A percentile compares a stretch with the other conserved stretches of the same genome.
Conservation (phyloP, 2,888 invertebrate species). For the Odontocolon sp. region DNA sequence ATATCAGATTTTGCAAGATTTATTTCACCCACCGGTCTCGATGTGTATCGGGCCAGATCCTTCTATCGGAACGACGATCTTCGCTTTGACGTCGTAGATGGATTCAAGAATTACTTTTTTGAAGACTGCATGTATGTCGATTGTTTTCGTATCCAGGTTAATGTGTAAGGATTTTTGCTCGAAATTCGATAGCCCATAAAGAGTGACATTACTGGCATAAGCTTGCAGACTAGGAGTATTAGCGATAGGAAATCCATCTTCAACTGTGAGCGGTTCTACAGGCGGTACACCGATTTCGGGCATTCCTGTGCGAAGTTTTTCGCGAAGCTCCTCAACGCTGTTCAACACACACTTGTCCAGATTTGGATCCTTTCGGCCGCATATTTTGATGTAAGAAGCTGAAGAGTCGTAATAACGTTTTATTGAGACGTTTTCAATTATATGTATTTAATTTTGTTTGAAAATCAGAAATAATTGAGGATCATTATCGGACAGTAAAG, state of each 20-base stretch:
- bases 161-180: slow-evolving; percentile 53
- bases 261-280: slow-evolving; percentile 71
- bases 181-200: slow-evolving; percentile 69
- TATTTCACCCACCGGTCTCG: slow-evolving; percentile 62
- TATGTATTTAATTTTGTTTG: not conserved
- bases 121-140: slow-evolving; percentile 62
- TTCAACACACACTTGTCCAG: slow-evolving; percentile 70
- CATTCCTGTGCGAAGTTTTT: slow-evolving; percentile 68
- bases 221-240: slow-evolving; percentile 69
- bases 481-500: too few species aligned
- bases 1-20: not conserved
- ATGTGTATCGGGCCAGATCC: slow-evolving; percentile 71
- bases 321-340: slow-evolving; percentile 64
- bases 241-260: slow-evolving; percentile 65
- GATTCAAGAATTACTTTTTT: slow-evolving; percentile 63
- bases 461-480: too few species aligned
- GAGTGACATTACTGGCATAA: slow-evolving; percentile 64
- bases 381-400: slow-evolving; percentile 75
- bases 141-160: slow-evolving; percentile 61
- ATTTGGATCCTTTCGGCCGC: slow-evolving; percentile 72
- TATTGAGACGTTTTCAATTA: not conserved
- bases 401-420: slow-evolving; percentile 17
- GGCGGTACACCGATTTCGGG: slow-evolving; percentile 74
- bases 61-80: slow-evolving; percentile 71
- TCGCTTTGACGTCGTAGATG: slow-evolving; percentile 71